A percentile compares a stretch with the other conserved stretches of the same genome.
phyloP scores from a whole-genome alignment of 1,140 invertebrate species.

The Ptiloglossa arizonensis region DNA sequence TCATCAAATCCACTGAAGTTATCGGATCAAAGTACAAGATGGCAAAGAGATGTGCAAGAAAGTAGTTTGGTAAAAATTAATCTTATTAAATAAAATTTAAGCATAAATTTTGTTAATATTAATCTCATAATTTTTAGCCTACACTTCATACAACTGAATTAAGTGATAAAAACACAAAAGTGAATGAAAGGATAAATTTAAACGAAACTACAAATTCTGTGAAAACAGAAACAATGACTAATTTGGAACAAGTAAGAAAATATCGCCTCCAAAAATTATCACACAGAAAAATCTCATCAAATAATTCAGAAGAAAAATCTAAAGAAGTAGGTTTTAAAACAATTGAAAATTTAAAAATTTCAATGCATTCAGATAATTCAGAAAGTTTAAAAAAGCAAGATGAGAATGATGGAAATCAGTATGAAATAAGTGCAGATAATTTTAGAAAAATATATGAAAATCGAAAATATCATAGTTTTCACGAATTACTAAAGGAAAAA shows the following conservation, averaged over 20 bases:
- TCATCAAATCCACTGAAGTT: constrained; percentile 49
- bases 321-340: constrained; percentile 31
- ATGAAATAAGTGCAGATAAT: constrained; percentile 37
- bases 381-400: constrained; percentile 23
- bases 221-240: constrained; percentile 68
- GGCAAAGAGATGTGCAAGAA: constrained; percentile 50
- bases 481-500: constrained; percentile 54
- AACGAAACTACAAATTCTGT: constrained; percentile 20
- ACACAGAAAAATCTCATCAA: constrained; percentile 31
- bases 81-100: constrained; percentile 10
- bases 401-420: not conserved
- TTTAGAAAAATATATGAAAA: constrained; percentile 49
- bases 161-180: constrained; percentile 41
- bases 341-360: constrained; percentile 17
- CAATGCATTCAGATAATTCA: constrained; percentile 2
- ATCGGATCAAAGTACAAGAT: constrained; percentile 45
- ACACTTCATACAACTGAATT: constrained; percentile 44
- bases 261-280: constrained; percentile 67
- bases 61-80: constrained; percentile 63
- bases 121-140: constrained; percentile 51
- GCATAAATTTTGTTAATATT: not conserved
- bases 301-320: constrained; percentile 34
- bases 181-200: constrained; percentile 31
- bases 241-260: constrained; percentile 63
- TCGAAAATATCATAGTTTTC: constrained; percentile 48